These are phyloP conservation scores for Tragelaphus buxtoni DNA, from an alignment of 2,113 vertebrate genomes.

Conservation along the genomic window DNA sequence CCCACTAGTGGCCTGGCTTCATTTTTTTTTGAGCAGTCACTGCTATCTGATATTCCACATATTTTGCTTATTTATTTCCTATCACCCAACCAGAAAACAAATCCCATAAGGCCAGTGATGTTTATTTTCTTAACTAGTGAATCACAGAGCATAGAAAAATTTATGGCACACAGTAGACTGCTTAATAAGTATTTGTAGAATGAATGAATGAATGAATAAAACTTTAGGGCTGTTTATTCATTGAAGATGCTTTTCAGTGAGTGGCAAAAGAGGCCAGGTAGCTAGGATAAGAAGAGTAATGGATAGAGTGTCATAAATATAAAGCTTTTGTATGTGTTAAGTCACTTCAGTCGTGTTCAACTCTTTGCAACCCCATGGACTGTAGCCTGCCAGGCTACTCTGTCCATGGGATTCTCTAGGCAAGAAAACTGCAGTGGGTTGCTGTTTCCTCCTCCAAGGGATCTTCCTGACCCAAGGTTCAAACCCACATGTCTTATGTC, in stretches of 20 bases:
- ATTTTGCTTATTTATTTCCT: neutral
- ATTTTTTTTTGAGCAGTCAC: neutral
- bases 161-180: neutral
- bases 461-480: neutral
- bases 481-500: neutral
- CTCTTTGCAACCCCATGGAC: neutral
- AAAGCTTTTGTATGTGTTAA: neutral
- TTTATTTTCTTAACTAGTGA: neutral
- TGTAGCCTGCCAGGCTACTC: neutral
- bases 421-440: neutral
- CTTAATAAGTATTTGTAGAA: neutral
- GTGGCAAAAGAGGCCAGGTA: neutral
- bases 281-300: neutral
- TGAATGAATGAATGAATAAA: neutral
- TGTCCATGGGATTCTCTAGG: neutral
- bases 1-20: neutral
- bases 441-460: neutral
- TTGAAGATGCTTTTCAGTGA: neutral
- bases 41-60: neutral
- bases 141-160: neutral
- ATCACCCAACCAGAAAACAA: neutral
- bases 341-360: neutral
- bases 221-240: neutral
- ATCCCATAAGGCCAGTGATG: neutral
- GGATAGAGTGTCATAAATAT: neutral